Evolutionary conservation across 2,797 vertebrate species (phyloP).

Genomic region (Rhabdophis nuchalis): DNA sequence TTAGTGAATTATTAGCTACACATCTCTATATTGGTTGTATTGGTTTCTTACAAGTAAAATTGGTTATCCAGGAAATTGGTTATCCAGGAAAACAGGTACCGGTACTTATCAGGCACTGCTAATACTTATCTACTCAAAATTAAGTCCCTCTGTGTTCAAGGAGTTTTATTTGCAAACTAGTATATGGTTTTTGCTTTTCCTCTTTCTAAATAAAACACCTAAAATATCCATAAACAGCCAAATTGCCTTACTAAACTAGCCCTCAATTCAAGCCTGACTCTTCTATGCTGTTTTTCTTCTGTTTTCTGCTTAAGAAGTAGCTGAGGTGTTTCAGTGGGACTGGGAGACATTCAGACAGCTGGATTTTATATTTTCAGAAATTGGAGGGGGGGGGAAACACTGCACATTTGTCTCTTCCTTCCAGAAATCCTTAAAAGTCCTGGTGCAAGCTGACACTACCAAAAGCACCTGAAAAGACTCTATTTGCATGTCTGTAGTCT

Average conservation of each 20-base stretch:
- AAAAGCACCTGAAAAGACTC: not conserved
- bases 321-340: not conserved
- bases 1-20: not conserved
- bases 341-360: not conserved
- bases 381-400: not conserved
- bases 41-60: conserved; percentile 1
- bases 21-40: not conserved
- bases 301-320: not conserved
- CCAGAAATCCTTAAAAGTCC: not conserved
- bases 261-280: not conserved
- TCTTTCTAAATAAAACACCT: not conserved
- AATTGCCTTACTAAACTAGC: not conserved
- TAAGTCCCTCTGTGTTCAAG: not conserved
- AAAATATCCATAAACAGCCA: not conserved
- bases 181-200: not conserved
- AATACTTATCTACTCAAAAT: not conserved
- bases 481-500: not conserved
- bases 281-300: not conserved
- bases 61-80: not conserved
- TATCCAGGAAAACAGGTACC: not conserved
- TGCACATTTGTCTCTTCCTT: not conserved
- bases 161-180: not conserved
- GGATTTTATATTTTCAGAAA: not conserved
- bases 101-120: not conserved
- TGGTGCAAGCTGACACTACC: not conserved